phyloP scores from a whole-genome alignment of 1,140 invertebrate genomes.

The Bilobella aurantiaca region DNA sequence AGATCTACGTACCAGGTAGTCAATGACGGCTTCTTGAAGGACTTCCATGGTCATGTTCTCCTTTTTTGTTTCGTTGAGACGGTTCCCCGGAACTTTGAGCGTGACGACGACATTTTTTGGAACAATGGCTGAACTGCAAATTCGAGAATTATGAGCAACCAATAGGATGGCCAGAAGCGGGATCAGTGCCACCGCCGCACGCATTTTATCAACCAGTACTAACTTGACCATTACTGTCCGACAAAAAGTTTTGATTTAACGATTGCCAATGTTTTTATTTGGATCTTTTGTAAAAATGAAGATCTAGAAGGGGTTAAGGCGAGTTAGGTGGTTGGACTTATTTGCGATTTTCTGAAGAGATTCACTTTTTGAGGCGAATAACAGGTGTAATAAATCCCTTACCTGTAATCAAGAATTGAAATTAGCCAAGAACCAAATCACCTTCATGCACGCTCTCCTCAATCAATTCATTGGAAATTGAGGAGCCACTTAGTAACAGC shows the following conservation, averaged over 20 bases:
- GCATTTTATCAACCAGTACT: neutral
- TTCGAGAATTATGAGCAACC: neutral
- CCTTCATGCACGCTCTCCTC: neutral
- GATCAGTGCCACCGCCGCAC: neutral
- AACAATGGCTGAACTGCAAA: neutral
- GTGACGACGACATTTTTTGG: neutral
- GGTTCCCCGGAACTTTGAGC: neutral
- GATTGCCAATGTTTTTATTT: too few relatives aligned
- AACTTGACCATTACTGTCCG: too few relatives aligned
- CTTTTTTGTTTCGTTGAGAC: neutral
- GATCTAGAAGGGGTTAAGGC: too few relatives aligned
- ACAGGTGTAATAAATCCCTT: too few relatives aligned
- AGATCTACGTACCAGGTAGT: neutral
- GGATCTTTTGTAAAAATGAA: too few relatives aligned
- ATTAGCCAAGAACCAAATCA: neutral
- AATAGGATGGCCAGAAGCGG: neutral
- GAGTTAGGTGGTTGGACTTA: too few relatives aligned
- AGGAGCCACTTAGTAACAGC: too few relatives aligned
- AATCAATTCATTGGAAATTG: neutral
- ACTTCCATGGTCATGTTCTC: neutral
- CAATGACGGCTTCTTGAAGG: neutral
- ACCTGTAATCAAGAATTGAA: neutral
- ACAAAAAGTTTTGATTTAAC: too few relatives aligned
- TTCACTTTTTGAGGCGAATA: too few relatives aligned
- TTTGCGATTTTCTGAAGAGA: too few relatives aligned